Conservation (phyloP, 2,113 vertebrate genomes). For the Solenodon paradoxus region DNA sequence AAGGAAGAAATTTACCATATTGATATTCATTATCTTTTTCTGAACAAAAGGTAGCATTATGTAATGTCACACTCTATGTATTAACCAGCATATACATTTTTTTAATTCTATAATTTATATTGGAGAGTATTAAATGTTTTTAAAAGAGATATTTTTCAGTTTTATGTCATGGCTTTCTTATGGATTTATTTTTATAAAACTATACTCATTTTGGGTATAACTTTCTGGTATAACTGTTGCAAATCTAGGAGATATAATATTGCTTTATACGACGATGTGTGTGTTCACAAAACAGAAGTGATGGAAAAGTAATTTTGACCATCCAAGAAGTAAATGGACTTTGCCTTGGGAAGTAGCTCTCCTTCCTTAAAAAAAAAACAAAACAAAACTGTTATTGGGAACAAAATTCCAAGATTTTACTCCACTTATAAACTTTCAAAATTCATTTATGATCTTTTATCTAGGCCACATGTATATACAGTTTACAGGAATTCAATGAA, state of each 20-base stretch:
- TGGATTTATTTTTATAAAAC: not conserved
- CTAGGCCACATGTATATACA: not conserved
- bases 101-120: not conserved
- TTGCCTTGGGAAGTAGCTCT: not conserved
- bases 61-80: not conserved
- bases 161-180: not conserved
- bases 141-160: not conserved
- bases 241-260: not conserved
- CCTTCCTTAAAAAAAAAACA: not conserved
- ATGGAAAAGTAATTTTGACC: not conserved
- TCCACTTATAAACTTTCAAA: not conserved
- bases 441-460: not conserved
- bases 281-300: not conserved
- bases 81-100: not conserved
- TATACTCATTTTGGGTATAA: not conserved
- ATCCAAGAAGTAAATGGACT: not conserved
- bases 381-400: not conserved
- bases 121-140: not conserved
- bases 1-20: not conserved
- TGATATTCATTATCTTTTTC: not conserved
- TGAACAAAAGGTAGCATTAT: not conserved
- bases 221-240: not conserved
- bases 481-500: not conserved
- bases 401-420: not conserved
- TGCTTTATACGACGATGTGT: not conserved